Conservation (phyloP, 2,888 invertebrate genomes). For the Siphlonurus alternatus region DNA sequence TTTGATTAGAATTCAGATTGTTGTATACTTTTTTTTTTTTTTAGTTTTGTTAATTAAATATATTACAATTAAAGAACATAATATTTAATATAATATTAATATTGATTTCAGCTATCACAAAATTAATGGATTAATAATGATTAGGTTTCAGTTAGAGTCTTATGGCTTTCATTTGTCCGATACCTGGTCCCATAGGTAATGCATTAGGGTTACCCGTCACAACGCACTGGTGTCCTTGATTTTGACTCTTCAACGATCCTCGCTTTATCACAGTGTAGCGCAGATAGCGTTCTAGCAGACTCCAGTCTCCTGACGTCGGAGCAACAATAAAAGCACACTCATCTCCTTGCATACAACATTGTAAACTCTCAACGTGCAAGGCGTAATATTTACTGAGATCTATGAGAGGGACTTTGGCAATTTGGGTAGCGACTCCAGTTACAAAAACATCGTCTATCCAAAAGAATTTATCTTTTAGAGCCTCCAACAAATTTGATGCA, state of each 20-base stretch:
- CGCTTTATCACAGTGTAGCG: not conserved
- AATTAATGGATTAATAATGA: no score
- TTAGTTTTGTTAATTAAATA: no score
- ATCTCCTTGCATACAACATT: conserved; percentile 53
- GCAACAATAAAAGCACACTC: conserved; percentile 53
- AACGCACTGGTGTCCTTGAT: not conserved
- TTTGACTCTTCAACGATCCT: not conserved
- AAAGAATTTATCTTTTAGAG: conserved; percentile 45
- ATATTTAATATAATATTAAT: no score
- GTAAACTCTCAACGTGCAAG: conserved; percentile 49
- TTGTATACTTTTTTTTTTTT: no score
- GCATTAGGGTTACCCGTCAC: not conserved
- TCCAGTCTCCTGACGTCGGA: conserved; percentile 59
- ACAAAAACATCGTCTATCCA: conserved; percentile 87
- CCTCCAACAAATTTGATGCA: conserved; percentile 36
- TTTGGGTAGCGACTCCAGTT: conserved; percentile 56
- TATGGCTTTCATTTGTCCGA: not conserved
- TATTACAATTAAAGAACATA: no score
- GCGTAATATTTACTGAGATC: conserved; percentile 46
- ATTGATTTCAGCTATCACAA: no score
- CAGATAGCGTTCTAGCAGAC: conserved; percentile 31
- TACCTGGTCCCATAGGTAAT: not conserved
- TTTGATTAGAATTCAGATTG: no score
- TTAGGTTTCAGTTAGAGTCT: no score
- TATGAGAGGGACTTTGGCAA: conserved; percentile 35